Evolutionary conservation across 2,797 vertebrate species (phyloP), one percentile per base, ranked within the genome.

Genomic region (Carapus acus): DNA sequence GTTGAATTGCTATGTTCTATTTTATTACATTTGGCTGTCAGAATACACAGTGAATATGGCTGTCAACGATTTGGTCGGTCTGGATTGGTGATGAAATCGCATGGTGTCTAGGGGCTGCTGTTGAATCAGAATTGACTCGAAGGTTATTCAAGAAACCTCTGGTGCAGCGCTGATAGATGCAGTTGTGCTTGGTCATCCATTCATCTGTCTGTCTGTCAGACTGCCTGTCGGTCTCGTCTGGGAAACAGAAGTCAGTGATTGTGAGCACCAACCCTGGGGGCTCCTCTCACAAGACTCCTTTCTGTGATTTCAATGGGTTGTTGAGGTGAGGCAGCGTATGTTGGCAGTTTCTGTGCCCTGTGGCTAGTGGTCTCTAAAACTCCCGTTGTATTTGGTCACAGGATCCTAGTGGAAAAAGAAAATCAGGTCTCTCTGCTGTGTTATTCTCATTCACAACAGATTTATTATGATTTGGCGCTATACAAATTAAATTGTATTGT

Each of bases 281-380:
- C 56, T 43, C 24, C 1, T 34, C 67, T 78, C 76, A 79, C 43
- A 47, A 78, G 73, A 71, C 59, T 65, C 65, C 73, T 78, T 72
- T 47, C 63, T 18, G 12, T 39, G 48, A 62, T 72, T 65, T 67
- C 48, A 45, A 8, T 23, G 47, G 46, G 24, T 19, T 43, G 12
- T 73, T 65, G 55, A 67, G 46, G 53, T 71, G 12, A 62, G 14
- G 34, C 44, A 15, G 54, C 19, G 24, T 40, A 15, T 36, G 34
- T 45, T 16, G 58, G 47, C 40, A 21, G 42, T 14, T 12, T 24
- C 52, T 44, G 21, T 46, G 21, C 9, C 67, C 16, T 71, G 33
- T 14, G 31, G 49, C 57, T 29, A 14, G 6, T 1, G 6, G 21
- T 51, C 48, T 66, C 47, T 69, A 65, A 53, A 48, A 44, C 52